Evolutionary conservation across 2,113 vertebrate genomes (phyloP).

Genomic region (Bungarus multicinctus): DNA sequence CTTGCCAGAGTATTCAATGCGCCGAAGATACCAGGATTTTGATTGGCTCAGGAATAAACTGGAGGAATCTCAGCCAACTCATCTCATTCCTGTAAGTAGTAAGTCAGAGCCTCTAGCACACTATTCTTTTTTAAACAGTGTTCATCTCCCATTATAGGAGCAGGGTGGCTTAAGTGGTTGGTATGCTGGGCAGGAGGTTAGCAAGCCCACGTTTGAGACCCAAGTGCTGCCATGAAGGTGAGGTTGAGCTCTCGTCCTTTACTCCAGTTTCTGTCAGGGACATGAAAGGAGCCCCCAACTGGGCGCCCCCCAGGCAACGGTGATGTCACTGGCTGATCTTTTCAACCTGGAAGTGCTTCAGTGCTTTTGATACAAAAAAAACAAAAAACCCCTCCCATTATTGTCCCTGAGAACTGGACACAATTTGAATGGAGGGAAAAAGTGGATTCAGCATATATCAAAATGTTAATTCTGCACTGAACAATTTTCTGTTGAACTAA

Average conservation of each 20-base stretch:
- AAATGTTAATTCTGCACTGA: not conserved
- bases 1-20: conserved; percentile 90
- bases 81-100: conserved; percentile 97
- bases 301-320: too few species aligned
- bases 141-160: not conserved
- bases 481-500: not conserved
- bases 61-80: conserved; percentile 95
- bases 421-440: not conserved
- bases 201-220: too few species aligned
- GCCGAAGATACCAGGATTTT: conserved; percentile 96
- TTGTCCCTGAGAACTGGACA: not conserved
- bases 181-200: too few species aligned
- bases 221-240: too few species aligned
- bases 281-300: too few species aligned
- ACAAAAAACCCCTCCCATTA: not conserved
- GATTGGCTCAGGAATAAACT: conserved; percentile 94
- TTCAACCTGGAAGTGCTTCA: too few species aligned
- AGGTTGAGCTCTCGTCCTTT: too few species aligned
- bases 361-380: too few species aligned
- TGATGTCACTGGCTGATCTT: too few species aligned
- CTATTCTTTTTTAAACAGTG: not conserved
- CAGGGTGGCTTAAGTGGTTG: too few species aligned
- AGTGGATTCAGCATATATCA: not conserved
- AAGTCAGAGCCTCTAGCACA: conserved; percentile 35
- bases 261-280: too few species aligned